Evolutionary conservation across 2,797 vertebrate species (phyloP), one percentile per base, ranked within the genome.

Genomic region (Cossypha niveicapilla): DNA sequence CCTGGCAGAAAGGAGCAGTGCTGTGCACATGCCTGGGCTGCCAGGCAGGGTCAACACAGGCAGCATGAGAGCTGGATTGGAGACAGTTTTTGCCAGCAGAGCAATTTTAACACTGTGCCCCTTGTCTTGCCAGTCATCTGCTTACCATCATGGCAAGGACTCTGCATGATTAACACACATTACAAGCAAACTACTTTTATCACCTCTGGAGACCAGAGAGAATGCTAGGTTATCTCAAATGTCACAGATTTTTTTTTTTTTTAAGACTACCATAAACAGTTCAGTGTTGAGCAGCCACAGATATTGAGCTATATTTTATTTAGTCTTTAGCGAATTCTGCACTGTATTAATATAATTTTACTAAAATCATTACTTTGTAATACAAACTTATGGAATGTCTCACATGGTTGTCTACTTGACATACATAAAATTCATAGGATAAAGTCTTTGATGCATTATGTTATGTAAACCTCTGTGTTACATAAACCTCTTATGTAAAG

Each of bases 391-490:
- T 13, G 15, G 84, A 77, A 77, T 19, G 3, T 53, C 60, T 25
- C 39, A 28, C 13, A 10, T 27, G 66, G 5, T 28, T 86, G 11
- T 54, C 42, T 57, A 32, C 28, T 86, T 80, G 42, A 71, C 57
- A 78, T 17, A 48, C 27, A 30, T 71, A 74, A 92, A 81, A 92
- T 61, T 57, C 30, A 30, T 44, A 41, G 41, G 48, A 44, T 72
- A 22, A 72, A 89, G 47, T 10, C 67, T 83, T 78, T 82, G 47
- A 39, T 89, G 57, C 16, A 63, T 71, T 48, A 66, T 30, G 18
- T 86, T 86, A 83, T 21, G 37, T 75, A 95, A 96, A 3, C 23
- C 45, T 47, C 45, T 47, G 24, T 50, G 39, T 72, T 93, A 90
- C 7, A 71, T 77, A 94, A 83, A 63, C 35, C 25, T 63, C 34